Evolutionary conservation across 1,140 invertebrate species (phyloP), one percentile per base, ranked within the genome.

Genomic region (Macrocentrus cingulum): DNA sequence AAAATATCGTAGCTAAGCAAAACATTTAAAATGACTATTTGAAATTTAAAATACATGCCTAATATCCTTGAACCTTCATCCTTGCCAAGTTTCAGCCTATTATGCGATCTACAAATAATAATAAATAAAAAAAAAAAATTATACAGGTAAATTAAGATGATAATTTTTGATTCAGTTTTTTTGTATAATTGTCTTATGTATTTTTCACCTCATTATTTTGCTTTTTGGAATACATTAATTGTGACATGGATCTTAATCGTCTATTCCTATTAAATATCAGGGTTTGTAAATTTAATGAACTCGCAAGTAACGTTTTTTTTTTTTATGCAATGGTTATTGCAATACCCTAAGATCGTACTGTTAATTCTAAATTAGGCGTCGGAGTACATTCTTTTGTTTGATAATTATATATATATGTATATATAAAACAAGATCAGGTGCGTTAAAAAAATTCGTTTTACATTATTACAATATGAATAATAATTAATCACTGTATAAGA

Each of bases 221-320:
- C 36, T 52, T 45, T 59, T 53, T 48, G 60, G 64, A 67, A 62
- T 67, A 69, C 67, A 69, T 67, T 69, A 66, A 44, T 66, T 59
- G 66, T 66, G 65, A 69, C 67, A 69, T 61, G 64, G 59, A 69
- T 69, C 63, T 68, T 65, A 68, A 62, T 59, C 57, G 20, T 59
- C 59, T 65, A 39, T 60, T 48, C 42, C 66, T 65, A 65, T 66
- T 50, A 61, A 59, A 62, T 67, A 67, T 63, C 60, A 62, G 65
- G 61, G 63, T 65, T n/a, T 63, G 63, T 68, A 66, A 64, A 66
- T 68, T 57, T 67, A 58, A 52, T 61, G 54, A 66, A 67, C 61
- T 62, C 50, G 57, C 63, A 61, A 66, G 60, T 62, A 60, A 60
- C 60, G 59, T n/a, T n/a, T n/a, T n/a, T n/a, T n/a, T n/a, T n/a